Base-by-base conservation (phyloP, 2,113 vertebrate genomes). In the Lasiurus borealis region DNA sequence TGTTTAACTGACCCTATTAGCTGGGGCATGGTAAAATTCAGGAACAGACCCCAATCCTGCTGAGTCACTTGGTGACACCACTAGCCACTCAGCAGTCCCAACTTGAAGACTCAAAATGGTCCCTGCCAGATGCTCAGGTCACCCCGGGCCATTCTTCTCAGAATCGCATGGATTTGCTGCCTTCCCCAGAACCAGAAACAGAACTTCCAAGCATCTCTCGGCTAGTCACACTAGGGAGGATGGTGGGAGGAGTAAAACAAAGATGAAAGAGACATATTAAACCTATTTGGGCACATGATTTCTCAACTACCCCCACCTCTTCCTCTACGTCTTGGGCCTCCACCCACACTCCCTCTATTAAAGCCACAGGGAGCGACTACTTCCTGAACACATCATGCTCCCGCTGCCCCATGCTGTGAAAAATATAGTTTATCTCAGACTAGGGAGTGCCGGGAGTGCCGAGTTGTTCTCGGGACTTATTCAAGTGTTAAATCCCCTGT, bases 201-300 rank as follows among this genome's bases (percentile, higher is more conserved):
- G 75, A 88, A 86, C 19, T 66, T 66, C 23, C 18, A 92, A 85
- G 48, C 54, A 68, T 81, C 83, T 84, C 78, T 96, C 36, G 57
- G 92, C 93, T 90, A 89, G 94, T 94, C 88, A 95, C 66, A 95
- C 36, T 71, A 76, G 81, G 68, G 90, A 89, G 57, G n/a, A 50
- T 64, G 23, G 54, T 57, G 57, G 80, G 50, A 88, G 77, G 69
- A 91, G 15, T 54, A 88, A 8, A 75, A 83, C 44, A 77, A 89
- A 96, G 76, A 93, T 95, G 95, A 92, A 95, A 95, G 66, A 69
- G 62, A 88, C 81, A 95, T 87, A 90, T 88, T 95, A 97, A 92
- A 81, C 71, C 64, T 93, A 76, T 95, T 92, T 92, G 81, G 50
- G 52, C 40, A 64, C 85, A 68, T 87, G 72, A 62, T 93, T 93